phyloP scores from a whole-genome alignment of 1,140 invertebrate genomes.

The Drosophila lacteicornis region DNA sequence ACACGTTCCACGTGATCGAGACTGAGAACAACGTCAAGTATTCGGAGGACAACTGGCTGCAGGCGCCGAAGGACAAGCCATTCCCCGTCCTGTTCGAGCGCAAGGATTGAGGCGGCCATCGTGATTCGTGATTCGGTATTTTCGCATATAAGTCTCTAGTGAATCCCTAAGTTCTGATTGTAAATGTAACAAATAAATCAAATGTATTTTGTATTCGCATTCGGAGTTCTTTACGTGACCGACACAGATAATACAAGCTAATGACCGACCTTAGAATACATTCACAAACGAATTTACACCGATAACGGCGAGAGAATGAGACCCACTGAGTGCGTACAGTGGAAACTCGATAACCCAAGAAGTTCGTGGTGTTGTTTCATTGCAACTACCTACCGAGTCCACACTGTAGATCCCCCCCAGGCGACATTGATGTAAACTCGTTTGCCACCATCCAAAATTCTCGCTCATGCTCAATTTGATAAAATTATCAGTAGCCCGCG shows the following conservation, averaged over 20 bases:
- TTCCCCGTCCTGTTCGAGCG: constrained; percentile 88
- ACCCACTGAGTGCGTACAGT: constrained; percentile 3
- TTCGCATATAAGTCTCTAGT: constrained; percentile 63
- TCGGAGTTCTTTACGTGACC: not conserved
- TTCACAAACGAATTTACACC: constrained; percentile 10
- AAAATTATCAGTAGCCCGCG: constrained; percentile 33
- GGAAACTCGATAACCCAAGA: not conserved
- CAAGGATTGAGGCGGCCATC: constrained; percentile 44
- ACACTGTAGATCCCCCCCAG: constrained; percentile 3
- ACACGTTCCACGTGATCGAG: constrained; percentile 98
- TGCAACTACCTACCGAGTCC: not conserved
- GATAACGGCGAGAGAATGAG: not conserved
- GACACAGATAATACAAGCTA: constrained; percentile 6
- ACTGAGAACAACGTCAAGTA: constrained; percentile 89
- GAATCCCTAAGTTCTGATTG: constrained; percentile 44
- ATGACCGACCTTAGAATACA: constrained; percentile 26
- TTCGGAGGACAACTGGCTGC: constrained; percentile 94
- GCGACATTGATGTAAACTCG: constrained; percentile 17
- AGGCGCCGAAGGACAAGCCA: constrained; percentile 87
- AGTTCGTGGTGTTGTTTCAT: not conserved
- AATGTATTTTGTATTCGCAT: constrained; percentile 21
- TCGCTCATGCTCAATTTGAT: constrained; percentile 39
- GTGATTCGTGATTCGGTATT: constrained; percentile 58
- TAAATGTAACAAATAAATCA: constrained; percentile 46
- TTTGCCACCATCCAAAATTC: constrained; percentile 17